phyloP scores from a whole-genome alignment of 2,888 invertebrate genomes.

The Anagyrus pseudococci region DNA sequence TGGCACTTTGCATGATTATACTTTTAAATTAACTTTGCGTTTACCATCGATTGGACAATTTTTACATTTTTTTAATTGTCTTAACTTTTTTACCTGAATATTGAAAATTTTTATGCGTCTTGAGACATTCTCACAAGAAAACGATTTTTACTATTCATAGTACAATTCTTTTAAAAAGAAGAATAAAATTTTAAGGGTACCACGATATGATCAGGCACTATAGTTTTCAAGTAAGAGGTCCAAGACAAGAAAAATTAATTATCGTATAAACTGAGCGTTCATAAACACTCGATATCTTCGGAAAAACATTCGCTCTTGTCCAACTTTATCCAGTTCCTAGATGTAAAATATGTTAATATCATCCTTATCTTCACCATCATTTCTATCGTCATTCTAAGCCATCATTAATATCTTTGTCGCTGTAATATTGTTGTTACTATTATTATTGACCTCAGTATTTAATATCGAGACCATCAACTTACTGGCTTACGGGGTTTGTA shows the following conservation, averaged over 20 bases:
- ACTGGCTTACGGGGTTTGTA: not conserved
- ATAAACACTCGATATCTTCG: constrained; percentile 21
- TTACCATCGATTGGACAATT: constrained; percentile 8
- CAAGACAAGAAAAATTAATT: constrained; percentile 1
- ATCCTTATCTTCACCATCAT: constrained; percentile 23
- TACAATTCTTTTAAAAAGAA: constrained; percentile 7
- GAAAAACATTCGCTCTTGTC: constrained; percentile 23
- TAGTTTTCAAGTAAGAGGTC: not conserved
- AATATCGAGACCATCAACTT: not conserved
- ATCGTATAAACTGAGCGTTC: constrained; percentile 5
- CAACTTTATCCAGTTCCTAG: constrained; percentile 37
- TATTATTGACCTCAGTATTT: constrained; percentile 13
- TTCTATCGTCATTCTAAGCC: constrained; percentile 17
- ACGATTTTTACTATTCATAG: not conserved
- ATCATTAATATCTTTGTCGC: constrained; percentile 5
- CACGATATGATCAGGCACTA: not conserved
- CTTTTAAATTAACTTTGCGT: constrained; percentile 5
- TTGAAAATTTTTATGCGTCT: constrained; percentile 4
- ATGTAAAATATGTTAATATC: constrained; percentile 29
- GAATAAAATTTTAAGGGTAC: too few relatives aligned
- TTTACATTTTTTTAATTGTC: constrained; percentile 1
- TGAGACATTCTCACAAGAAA: not conserved
- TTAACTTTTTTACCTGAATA: constrained; percentile 10
- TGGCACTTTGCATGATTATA: too few relatives aligned
- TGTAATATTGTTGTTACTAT: constrained; percentile 33